These are phyloP conservation scores for Alca torda DNA, from an alignment of 2,797 vertebrate genomes.

Conservation along the genomic window DNA sequence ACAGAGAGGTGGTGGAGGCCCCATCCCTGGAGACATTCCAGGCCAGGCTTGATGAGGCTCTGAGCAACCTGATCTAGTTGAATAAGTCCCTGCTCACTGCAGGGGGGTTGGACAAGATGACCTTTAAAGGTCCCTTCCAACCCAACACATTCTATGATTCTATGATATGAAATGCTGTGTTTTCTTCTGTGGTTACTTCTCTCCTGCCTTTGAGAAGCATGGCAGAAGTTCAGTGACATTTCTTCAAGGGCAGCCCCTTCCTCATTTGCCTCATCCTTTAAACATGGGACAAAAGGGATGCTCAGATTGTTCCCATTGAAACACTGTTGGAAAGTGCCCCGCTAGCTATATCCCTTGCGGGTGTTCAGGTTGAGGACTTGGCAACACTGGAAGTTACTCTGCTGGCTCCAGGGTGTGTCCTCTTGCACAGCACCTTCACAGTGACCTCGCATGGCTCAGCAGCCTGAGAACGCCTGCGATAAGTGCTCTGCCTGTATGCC, in stretches of 20 bases:
- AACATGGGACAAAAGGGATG: not conserved
- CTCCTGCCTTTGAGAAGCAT: not conserved
- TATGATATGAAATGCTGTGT: too few species aligned
- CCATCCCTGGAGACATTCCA: too few species aligned
- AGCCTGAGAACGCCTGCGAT: fast-evolving
- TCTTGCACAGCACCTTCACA: not conserved
- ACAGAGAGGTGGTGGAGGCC: too few species aligned
- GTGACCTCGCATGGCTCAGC: not conserved
- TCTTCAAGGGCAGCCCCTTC: not conserved
- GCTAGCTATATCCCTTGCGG: not conserved
- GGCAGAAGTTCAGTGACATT: not conserved
- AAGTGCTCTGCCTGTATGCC: fast-evolving
- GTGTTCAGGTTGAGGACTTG: not conserved
- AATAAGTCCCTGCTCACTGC: too few species aligned
- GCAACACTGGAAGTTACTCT: not conserved
- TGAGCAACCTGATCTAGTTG: too few species aligned
- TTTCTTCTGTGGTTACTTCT: not conserved
- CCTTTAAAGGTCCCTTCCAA: too few species aligned
- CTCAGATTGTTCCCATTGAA: not conserved
- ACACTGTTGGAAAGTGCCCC: not conserved
- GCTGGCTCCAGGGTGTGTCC: not conserved
- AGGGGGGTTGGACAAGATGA: too few species aligned
- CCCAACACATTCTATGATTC: too few species aligned
- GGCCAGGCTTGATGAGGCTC: too few species aligned
- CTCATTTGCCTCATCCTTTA: not conserved